Base-by-base conservation (phyloP, 92 coral and sea anemone species). In the Zoanthus gigantus region DNA sequence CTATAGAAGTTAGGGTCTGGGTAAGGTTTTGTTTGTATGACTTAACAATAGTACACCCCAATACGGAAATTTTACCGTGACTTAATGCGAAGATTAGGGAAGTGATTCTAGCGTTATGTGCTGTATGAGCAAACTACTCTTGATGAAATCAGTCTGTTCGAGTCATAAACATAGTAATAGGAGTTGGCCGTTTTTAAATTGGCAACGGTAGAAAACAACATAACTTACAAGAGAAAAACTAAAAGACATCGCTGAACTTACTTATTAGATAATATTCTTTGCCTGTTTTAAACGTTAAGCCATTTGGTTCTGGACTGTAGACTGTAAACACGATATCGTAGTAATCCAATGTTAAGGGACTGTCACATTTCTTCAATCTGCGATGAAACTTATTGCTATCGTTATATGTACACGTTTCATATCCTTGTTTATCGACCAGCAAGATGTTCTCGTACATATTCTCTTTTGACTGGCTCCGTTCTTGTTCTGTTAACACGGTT, bases 381-480 rank as follows among this genome's bases (percentile, higher is more conserved):
- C 53, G 34, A 52, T 78, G 28, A 12, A 1, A 6, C 4, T 10
- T 0, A 2, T 74, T 74, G 2, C 1, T 78, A 0, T 4, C 9
- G 52, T 78, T 8, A 11, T 57, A 71, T 56, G 71, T 78, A 9
- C 83, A 78, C 16, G 83, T 58, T 2, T 78, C 71, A 29, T 78
- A 78, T 18, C 83, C 71, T 7, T 78, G 54, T 56, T 78, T 6
- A 42, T 78, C 83, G 18, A 78, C 83, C 3, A 57, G 69, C 83
- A 71, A 78, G 6, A 78, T 58, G 83, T 78, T 78, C 16, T 78
- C 83, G 32, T 58, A 78, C 72, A 78, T 56, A 14, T 6, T 78
- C 28, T 78, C 83, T 7, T 16, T 56, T 7, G 83, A 16, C 10
- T 30, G 53, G 52, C 71, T 58, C 11, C 34, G 83, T 10, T 11